Conservation (phyloP, 2,888 invertebrate genomes). For the Perizoma affinitatum region DNA sequence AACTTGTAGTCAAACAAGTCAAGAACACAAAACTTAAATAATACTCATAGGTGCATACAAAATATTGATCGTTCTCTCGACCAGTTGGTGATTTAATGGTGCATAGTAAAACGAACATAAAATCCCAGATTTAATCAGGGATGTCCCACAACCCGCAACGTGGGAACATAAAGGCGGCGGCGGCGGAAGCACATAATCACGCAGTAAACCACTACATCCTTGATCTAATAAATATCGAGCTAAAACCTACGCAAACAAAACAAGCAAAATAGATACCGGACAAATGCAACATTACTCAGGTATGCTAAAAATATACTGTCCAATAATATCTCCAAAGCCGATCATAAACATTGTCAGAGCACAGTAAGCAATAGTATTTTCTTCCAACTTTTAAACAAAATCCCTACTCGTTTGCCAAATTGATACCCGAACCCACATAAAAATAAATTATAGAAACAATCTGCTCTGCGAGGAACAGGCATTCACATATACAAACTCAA, state of each 20-base stretch:
- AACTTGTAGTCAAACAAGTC: not conserved
- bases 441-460: constrained; percentile 27
- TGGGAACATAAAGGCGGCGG: constrained; percentile 47
- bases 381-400: constrained; percentile 17
- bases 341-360: constrained; percentile 13
- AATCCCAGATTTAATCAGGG: constrained; percentile 36
- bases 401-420: constrained; percentile 22
- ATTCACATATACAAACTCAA: constrained; percentile 15
- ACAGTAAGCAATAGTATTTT: constrained; percentile 8
- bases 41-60: not conserved
- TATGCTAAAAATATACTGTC: constrained; percentile 12
- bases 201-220: constrained; percentile 49
- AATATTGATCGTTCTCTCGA: not conserved
- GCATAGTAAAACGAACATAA: constrained; percentile 33
- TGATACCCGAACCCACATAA: constrained; percentile 23
- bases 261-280: constrained; percentile 3
- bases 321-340: constrained; percentile 2
- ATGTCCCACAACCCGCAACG: constrained; percentile 30
- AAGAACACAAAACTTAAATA: not conserved
- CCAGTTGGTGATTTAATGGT: not conserved
- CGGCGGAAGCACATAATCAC: constrained; percentile 56
- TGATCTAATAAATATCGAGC: constrained; percentile 26
- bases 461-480: constrained; percentile 14
- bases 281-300: not conserved
- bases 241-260: constrained; percentile 16